Evolutionary conservation across 2,113 vertebrate genomes (phyloP).

Genomic region (Xiphias gladius): DNA sequence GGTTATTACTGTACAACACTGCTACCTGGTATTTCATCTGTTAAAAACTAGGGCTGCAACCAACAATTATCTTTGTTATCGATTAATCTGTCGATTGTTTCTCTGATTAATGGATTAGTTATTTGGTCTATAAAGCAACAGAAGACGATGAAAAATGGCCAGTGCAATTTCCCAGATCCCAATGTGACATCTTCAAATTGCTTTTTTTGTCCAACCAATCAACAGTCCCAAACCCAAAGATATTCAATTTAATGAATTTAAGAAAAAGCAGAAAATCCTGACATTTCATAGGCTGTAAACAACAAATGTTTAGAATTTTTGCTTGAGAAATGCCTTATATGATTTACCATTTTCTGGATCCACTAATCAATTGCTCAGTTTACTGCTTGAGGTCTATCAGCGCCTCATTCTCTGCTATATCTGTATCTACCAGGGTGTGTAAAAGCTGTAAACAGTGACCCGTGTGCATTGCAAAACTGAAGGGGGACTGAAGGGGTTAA

Average conservation of each 20-base stretch:
- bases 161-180: too few species aligned
- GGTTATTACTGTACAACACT: too few species aligned
- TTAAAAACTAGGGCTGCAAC: not conserved
- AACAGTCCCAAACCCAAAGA: not conserved
- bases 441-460: conserved; percentile 30
- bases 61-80: too few species aligned
- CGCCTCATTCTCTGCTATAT: not conserved
- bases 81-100: too few species aligned
- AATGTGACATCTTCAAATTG: not conserved
- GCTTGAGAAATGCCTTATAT: not conserved
- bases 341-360: not conserved
- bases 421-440: not conserved
- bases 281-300: not conserved
- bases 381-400: not conserved
- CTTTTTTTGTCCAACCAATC: too few species aligned
- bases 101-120: too few species aligned
- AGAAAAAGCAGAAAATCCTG: not conserved
- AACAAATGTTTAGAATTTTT: not conserved
- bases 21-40: not conserved
- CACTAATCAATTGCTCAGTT: not conserved
- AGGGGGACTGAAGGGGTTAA: conserved; percentile 40
- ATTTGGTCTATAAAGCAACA: too few species aligned
- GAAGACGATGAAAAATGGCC: not conserved
- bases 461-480: not conserved
- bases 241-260: not conserved